These are phyloP conservation scores for Corydoras maculifer DNA, from an alignment of 2,113 vertebrate genomes.

Conservation along the genomic window DNA sequence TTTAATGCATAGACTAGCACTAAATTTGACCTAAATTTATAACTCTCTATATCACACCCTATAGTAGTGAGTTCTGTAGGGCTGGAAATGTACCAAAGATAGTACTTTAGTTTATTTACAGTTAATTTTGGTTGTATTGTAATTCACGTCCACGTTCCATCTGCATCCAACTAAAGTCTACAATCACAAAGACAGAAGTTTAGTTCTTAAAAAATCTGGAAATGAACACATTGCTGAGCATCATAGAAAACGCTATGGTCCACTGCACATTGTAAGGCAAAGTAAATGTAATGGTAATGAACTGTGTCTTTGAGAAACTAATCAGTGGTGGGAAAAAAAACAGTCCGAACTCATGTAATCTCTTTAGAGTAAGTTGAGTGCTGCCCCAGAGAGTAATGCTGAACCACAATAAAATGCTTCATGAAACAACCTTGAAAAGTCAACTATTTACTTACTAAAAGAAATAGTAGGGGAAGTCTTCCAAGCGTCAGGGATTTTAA, in stretches of 20 bases:
- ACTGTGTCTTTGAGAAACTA: slow-evolving; percentile 33
- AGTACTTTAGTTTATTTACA: no score
- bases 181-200: slow-evolving; percentile 10
- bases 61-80: no score
- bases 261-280: slow-evolving; percentile 1
- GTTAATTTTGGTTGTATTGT: no score
- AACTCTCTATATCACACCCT: no score
- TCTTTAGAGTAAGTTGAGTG: slow-evolving; percentile 28
- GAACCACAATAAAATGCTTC: slow-evolving; percentile 10
- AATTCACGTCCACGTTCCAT: no score
- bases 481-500: slow-evolving; percentile 17
- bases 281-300: slow-evolving; percentile 34
- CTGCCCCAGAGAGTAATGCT: slow-evolving; percentile 4
- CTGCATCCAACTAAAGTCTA: no score
- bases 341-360: slow-evolving; percentile 26
- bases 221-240: slow-evolving; percentile 17
- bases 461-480: slow-evolving; percentile 6
- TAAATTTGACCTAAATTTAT: no score
- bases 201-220: slow-evolving; percentile 16
- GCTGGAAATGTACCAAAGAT: no score
- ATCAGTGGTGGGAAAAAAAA: slow-evolving; percentile 14
- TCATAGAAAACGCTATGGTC: slow-evolving; percentile 3
- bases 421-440: slow-evolving; percentile 33
- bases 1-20: no score
- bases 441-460: slow-evolving; percentile 26